Percentiles rank a stretch among this genome's conserved stretches.
These are phyloP conservation scores for Sciurus carolinensis DNA, from an alignment of 2,797 vertebrate genomes.

Conservation along the genomic window DNA sequence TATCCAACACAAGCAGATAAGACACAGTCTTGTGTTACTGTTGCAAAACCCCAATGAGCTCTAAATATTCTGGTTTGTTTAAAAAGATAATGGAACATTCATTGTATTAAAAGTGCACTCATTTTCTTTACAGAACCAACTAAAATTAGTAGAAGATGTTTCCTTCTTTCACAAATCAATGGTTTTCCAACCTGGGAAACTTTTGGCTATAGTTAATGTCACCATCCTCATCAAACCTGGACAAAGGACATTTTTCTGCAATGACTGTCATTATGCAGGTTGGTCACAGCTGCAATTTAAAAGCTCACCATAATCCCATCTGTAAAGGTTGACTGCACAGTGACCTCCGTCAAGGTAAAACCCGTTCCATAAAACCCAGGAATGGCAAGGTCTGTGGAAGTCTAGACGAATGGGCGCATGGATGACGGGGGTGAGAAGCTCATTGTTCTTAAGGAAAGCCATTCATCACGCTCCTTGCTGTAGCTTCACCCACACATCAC, in stretches of 20 bases:
- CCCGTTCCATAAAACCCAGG: neutral
- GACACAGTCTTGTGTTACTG: neutral
- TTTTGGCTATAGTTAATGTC: neutral
- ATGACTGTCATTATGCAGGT: slow-evolving; percentile 25
- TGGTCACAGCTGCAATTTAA: slow-evolving; percentile 23
- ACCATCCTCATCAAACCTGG: slow-evolving; percentile 9
- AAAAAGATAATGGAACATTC: neutral
- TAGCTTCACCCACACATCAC: neutral
- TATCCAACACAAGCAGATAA: neutral
- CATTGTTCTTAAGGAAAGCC: slow-evolving; percentile 42
- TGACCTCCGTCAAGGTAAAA: slow-evolving; percentile 58
- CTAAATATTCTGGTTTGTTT: neutral
- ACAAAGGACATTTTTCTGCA: slow-evolving; percentile 46
- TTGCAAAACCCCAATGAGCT: neutral
- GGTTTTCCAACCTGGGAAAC: neutral
- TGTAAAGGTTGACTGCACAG: slow-evolving; percentile 39
- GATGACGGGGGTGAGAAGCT: neutral
- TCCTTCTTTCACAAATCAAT: slow-evolving; percentile 45
- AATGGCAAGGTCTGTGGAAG: neutral
- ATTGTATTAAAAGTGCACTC: neutral
- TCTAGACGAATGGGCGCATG: neutral
- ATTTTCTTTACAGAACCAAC: neutral
- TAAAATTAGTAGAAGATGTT: neutral
- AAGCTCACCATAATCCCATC: slow-evolving; percentile 33
- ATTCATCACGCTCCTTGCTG: neutral